Conservation (phyloP, 2,797 vertebrate genomes). For the Salmo trutta region DNA sequence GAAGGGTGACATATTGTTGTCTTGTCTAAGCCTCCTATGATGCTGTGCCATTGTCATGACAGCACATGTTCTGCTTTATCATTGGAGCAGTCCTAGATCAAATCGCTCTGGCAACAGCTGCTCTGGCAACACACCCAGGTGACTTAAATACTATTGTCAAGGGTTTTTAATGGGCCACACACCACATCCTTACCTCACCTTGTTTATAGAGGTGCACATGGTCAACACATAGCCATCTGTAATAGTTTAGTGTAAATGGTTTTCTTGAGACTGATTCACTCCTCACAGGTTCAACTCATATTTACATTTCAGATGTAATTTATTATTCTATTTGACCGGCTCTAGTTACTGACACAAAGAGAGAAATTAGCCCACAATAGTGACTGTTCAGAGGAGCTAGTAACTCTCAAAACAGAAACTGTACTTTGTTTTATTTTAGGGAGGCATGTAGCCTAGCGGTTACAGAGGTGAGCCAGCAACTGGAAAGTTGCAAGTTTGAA, state of each 20-base stretch:
- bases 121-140: slow-evolving; percentile 40
- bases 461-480: no score
- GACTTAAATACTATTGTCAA: background rate
- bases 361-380: background rate
- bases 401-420: no score
- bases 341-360: background rate
- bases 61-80: background rate
- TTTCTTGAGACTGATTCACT: no score
- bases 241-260: no score
- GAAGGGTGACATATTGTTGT: background rate
- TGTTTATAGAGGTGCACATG: background rate
- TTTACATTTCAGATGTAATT: background rate
- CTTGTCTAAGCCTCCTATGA: background rate
- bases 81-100: background rate
- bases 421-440: no score
- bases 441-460: no score
- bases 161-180: background rate
- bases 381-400: background rate
- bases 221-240: background rate
- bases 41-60: slow-evolving; percentile 2
- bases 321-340: background rate
- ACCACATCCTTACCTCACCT: background rate
- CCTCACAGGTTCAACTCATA: no score
- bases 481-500: no score
- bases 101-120: slow-evolving; percentile 46